Conservation (phyloP, 1,140 invertebrate species). For the Orius laevigatus region DNA sequence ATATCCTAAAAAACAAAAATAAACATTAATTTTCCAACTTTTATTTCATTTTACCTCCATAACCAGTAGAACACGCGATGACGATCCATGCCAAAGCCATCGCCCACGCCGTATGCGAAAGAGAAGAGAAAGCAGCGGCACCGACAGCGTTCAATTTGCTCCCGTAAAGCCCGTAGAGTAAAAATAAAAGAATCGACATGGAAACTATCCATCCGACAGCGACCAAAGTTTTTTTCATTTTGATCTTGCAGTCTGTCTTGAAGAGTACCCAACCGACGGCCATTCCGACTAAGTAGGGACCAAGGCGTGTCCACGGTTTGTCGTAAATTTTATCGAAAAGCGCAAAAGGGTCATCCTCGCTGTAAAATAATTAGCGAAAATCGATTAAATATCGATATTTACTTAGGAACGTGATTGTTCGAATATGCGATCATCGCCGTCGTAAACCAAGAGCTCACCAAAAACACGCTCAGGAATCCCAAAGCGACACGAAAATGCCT, state of each 20-base stretch:
- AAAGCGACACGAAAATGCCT: constrained; percentile 60
- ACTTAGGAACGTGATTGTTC: constrained; percentile 55
- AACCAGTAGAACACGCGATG: constrained; percentile 71
- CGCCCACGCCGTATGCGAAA: constrained; percentile 74
- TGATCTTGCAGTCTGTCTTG: constrained; percentile 61
- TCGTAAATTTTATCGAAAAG: constrained; percentile 77
- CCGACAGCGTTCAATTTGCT: constrained; percentile 45
- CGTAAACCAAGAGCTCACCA: constrained; percentile 57
- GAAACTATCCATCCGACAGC: constrained; percentile 50
- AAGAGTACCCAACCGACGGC: constrained; percentile 64
- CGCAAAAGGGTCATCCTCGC: constrained; percentile 60
- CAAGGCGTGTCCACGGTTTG: constrained; percentile 69
- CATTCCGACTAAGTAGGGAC: constrained; percentile 70
- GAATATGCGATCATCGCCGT: constrained; percentile 62
- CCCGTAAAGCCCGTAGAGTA: constrained; percentile 61
- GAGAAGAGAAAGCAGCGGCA: constrained; percentile 62
- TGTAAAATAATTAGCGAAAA: constrained; percentile 22
- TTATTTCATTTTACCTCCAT: constrained; percentile 45
- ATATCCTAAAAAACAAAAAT: constrained; percentile 38
- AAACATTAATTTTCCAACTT: constrained; percentile 1
- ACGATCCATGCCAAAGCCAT: constrained; percentile 69
- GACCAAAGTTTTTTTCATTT: constrained; percentile 49
- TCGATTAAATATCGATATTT: constrained; percentile 6
- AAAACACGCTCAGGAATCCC: constrained; percentile 38
- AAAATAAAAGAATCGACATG: constrained; percentile 40